These are phyloP conservation scores for Drosophila austrosaltans DNA, from an alignment of 2,888 invertebrate genomes.

Conservation along the genomic window DNA sequence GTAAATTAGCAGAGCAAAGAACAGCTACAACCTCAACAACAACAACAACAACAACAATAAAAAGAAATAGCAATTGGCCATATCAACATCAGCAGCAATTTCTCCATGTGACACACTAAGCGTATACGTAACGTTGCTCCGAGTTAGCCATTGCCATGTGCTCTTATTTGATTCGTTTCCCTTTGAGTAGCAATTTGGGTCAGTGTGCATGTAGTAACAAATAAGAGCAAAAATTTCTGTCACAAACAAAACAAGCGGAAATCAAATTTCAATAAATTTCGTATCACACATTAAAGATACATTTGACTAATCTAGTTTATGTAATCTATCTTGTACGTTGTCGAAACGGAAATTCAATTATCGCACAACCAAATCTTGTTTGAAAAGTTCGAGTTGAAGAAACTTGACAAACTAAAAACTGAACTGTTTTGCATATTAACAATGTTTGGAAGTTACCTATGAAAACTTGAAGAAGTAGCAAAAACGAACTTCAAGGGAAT, in stretches of 20 bases:
- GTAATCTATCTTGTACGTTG: background rate
- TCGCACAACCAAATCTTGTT: background rate
- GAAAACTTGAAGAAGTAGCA: background rate
- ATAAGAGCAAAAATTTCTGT: slow-evolving; percentile 2
- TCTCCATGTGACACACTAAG: slow-evolving; percentile 41
- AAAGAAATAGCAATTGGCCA: slow-evolving; percentile 22
- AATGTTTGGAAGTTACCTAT: background rate
- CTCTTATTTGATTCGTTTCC: slow-evolving; percentile 35
- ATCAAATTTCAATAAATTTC: slow-evolving; percentile 60
- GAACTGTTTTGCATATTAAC: background rate
- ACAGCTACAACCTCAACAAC: slow-evolving; percentile 7
- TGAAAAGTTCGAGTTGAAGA: background rate
- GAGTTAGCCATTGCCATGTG: slow-evolving; percentile 37
- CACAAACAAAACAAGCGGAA: slow-evolving; percentile 2
- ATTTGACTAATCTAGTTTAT: background rate
- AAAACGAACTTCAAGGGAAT: background rate
- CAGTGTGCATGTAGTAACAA: slow-evolving; percentile 30
- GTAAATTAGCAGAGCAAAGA: slow-evolving; percentile 58
- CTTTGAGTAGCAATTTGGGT: slow-evolving; percentile 43
- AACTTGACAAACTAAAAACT: too few species aligned
- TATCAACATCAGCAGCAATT: slow-evolving; percentile 12
- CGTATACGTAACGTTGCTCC: slow-evolving; percentile 61
- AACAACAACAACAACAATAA: slow-evolving; percentile 5
- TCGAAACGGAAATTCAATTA: background rate
- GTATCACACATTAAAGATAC: slow-evolving; percentile 20